Evolutionary conservation across 2,888 invertebrate genomes (phyloP), one percentile per base, ranked within the genome.

Genomic region (Nomada ruficornis): DNA sequence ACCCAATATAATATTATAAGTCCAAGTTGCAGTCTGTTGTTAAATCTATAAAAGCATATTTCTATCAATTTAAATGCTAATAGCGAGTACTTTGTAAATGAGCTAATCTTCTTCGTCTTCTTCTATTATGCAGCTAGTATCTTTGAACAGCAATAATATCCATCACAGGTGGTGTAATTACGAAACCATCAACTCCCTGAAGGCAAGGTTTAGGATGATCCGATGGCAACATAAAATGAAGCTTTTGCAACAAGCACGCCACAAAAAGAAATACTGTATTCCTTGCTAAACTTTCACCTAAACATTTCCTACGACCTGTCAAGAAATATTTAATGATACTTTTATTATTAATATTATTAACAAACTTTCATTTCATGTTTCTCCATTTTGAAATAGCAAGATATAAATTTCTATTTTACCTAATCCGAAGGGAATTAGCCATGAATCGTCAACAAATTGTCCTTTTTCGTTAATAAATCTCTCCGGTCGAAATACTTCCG

Each of bases 201-300:
- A 96, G 94, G 5, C 42, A 59, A 0, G 97, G 97, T 78, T 95
- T 92, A 0, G 94, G 94, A 83, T 96, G 95, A 0, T 96, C 96
- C 0, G 96, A 96, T 0, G 95, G 95, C 0, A 96, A 94, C 2
- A 95, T 91, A 89, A 98, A 96, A 2, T 95, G 95, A 88, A 96
- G 97, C 89, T 95, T 96, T 93, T 98, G 98, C 85, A 98, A 94
- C 87, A 98, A 94, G 0, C 96, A 95, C 0, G 97, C 96, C 0
- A 96, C 96, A 88, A 98, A 97, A 42, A 97, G 93, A 90, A 98
- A 98, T 64, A 97, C 94, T 89, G 97, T 97, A 87, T 97, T 96
- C 89, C 96, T 96, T 0, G 97, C 97, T 81, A 97, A 93, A 0
- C 96, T 95, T 91, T 98, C 98, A 0, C 98, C 98, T 95, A 97